Conservation (phyloP, 2,113 vertebrate genomes). For the Brachyhypopomus gauderio region DNA sequence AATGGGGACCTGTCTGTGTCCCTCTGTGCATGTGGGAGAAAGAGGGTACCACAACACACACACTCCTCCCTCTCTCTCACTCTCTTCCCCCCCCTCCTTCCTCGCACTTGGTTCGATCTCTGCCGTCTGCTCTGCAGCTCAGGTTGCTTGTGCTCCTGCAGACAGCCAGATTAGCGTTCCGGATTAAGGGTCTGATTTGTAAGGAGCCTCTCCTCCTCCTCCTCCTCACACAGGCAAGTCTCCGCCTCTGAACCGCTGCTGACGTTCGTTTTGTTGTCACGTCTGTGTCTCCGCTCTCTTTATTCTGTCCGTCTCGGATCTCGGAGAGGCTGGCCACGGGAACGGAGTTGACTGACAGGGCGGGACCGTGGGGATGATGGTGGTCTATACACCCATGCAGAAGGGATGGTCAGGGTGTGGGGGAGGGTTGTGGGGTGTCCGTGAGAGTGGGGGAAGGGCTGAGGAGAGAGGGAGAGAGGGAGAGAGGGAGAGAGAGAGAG, state of each 20-base stretch:
- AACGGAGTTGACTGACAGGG: no score
- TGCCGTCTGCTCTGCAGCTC: constrained; percentile 51
- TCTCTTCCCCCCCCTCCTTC: no score
- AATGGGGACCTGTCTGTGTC: constrained; percentile 19
- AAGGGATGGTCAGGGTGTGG: constrained; percentile 55
- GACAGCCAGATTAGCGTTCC: constrained; percentile 63
- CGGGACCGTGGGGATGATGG: constrained; percentile 47
- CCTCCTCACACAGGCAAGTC: constrained; percentile 72
- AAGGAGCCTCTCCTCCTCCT: constrained; percentile 51
- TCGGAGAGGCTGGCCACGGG: no score
- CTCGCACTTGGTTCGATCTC: neutral
- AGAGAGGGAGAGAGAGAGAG: no score
- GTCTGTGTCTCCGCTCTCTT: neutral
- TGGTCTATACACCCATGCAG: constrained; percentile 73
- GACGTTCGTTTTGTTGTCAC: neutral
- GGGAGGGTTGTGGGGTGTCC: constrained; percentile 56
- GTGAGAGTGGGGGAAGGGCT: constrained; percentile 59
- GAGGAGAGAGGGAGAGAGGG: constrained; percentile 61
- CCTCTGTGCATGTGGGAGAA: neutral
- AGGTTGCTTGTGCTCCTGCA: constrained; percentile 63
- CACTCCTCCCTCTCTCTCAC: no score
- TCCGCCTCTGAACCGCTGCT: neutral
- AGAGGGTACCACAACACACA: no score
- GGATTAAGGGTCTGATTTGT: constrained; percentile 64
- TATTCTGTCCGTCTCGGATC: no score